Evolutionary conservation across 2,888 invertebrate species (phyloP).

Genomic region (Andrena trimmerana): DNA sequence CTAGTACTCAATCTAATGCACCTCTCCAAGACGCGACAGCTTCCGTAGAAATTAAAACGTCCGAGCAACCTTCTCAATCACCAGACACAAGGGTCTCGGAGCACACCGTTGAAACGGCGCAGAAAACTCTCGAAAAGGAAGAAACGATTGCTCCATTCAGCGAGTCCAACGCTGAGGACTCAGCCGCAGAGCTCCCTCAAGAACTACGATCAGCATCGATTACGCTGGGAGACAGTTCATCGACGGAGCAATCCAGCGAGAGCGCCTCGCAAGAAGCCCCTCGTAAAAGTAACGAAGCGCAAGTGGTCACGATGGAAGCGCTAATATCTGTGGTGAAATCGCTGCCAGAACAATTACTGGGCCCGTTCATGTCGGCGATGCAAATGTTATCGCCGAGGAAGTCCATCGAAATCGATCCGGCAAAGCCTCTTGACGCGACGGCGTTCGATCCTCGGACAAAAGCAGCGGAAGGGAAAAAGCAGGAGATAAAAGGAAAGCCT

Average conservation of each 20-base stretch:
- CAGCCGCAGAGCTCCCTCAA: neutral
- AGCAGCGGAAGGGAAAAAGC: neutral
- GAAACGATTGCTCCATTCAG: neutral
- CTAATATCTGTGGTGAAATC: constrained; percentile 79
- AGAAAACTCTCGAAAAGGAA: neutral
- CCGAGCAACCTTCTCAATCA: neutral
- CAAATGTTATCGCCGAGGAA: constrained; percentile 76
- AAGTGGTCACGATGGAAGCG: constrained; percentile 74
- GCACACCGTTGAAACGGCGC: neutral
- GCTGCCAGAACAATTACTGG: constrained; percentile 80
- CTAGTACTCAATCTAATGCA: neutral
- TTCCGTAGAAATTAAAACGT: neutral
- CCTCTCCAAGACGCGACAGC: neutral
- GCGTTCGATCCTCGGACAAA: neutral
- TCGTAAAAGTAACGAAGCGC: constrained; percentile 39
- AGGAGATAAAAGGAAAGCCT: neutral
- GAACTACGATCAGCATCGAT: constrained; percentile 13
- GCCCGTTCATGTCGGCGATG: constrained; percentile 78
- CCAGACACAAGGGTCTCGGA: neutral
- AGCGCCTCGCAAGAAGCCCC: neutral
- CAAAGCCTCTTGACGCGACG: neutral
- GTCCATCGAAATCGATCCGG: constrained; percentile 14
- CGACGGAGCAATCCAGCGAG: neutral
- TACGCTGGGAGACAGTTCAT: neutral
- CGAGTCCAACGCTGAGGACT: neutral